phyloP scores from a whole-genome alignment of 2,888 invertebrate species.

The Rhopalosiphum nymphaeae region DNA sequence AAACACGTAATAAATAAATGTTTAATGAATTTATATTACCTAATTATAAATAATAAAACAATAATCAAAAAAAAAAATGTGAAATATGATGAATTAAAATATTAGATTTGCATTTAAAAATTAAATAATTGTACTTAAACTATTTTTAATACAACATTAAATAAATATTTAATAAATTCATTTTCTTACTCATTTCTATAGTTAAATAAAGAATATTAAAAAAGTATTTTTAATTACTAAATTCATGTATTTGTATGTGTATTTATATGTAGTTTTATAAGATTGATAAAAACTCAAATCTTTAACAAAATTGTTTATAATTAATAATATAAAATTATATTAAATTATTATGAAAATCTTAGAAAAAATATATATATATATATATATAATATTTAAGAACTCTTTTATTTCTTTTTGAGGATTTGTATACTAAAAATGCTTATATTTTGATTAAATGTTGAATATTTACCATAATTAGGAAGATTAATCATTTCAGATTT shows the following conservation, averaged over 20 bases:
- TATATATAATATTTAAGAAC: too few species aligned
- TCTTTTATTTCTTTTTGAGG: too few species aligned
- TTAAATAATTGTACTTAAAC: background rate
- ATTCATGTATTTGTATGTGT: background rate
- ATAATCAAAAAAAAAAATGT: background rate
- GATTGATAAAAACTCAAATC: background rate
- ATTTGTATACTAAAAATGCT: too few species aligned
- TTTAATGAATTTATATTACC: background rate
- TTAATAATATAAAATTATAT: background rate
- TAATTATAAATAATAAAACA: background rate
- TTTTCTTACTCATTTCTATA: background rate
- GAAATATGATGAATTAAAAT: background rate
- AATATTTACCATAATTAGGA: background rate
- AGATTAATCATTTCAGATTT: background rate
- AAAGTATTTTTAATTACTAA: too few species aligned
- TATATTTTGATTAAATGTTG: too few species aligned
- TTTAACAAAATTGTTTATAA: background rate
- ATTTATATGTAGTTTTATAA: background rate
- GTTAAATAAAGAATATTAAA: background rate
- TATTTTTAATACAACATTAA: too few species aligned
- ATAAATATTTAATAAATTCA: too few species aligned
- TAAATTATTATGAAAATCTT: background rate
- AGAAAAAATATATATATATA: background rate
- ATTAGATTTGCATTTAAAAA: background rate
- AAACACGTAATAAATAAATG: background rate